Percentiles rank a stretch among this genome's conserved stretches.
phyloP scores from a whole-genome alignment of 2,797 vertebrate genomes.

The Gallinago nigripennis region DNA sequence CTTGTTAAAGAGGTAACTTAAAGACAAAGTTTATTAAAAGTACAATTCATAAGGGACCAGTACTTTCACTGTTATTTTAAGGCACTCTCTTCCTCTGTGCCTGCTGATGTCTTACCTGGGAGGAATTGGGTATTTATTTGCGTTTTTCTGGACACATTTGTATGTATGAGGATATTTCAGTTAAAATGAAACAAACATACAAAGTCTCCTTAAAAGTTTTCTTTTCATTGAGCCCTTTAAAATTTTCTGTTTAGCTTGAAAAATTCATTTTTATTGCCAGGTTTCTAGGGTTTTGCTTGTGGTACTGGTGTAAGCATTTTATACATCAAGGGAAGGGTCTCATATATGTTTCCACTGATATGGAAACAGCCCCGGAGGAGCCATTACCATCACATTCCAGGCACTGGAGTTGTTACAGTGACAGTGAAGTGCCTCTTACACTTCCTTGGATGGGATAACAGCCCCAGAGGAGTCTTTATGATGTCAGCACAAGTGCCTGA shows the following conservation, averaged over 20 bases:
- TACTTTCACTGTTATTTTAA: not conserved
- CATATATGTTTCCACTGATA: not conserved
- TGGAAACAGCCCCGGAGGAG: not conserved
- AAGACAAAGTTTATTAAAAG: not conserved
- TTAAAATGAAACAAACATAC: not conserved
- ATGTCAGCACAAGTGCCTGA: not conserved
- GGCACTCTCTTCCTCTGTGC: not conserved
- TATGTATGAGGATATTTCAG: not conserved
- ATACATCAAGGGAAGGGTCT: not conserved
- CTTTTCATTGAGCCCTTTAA: not conserved
- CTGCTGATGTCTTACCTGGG: not conserved
- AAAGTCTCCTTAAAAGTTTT: not conserved
- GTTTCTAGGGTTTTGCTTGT: not conserved
- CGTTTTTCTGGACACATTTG: not conserved
- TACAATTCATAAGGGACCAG: not conserved
- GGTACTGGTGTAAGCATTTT: not conserved
- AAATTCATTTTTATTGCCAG: not conserved
- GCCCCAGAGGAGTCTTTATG: conserved; percentile 41
- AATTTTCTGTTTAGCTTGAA: not conserved
- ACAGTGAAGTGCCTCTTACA: conserved; percentile 56
- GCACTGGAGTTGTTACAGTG: conserved; percentile 20
- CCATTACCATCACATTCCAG: not conserved
- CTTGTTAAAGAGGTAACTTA: not conserved
- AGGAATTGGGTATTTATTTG: not conserved
- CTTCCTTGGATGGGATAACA: not conserved